Conservation (phyloP, 37 sponge, comb jelly and placozoan species). For the Oscarella lobularis region DNA sequence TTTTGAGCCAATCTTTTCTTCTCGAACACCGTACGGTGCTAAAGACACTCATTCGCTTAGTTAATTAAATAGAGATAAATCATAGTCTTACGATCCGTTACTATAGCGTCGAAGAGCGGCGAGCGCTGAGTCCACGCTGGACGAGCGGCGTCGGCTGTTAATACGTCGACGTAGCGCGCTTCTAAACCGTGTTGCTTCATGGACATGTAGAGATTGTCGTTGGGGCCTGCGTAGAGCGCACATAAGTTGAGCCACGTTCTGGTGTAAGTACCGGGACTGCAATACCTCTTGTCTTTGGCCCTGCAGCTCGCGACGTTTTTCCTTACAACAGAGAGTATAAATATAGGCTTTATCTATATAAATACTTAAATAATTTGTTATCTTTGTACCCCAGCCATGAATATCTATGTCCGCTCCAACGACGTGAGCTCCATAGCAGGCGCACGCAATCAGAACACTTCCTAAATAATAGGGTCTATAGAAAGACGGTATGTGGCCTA, state of each 20-base stretch:
- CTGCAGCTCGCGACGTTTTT: constrained; percentile 5
- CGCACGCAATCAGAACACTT: constrained; percentile 71
- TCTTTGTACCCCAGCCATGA: too few species aligned
- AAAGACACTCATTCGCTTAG: too few species aligned
- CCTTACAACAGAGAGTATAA: too few species aligned
- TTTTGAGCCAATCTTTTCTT: constrained; percentile 46
- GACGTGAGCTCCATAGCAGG: constrained; percentile 79
- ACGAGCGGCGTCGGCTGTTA: constrained; percentile 61
- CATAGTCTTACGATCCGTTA: constrained; percentile 73
- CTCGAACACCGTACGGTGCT: constrained; percentile 92
- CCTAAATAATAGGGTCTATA: too few species aligned
- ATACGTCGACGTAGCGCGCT: constrained; percentile 48
- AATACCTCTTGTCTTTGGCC: constrained; percentile 1
- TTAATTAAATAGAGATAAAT: constrained; percentile 3
- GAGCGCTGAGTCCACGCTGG: constrained; percentile 42
- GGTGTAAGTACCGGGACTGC: too few species aligned
- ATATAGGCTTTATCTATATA: too few species aligned
- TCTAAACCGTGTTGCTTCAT: constrained; percentile 63
- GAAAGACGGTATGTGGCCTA: too few species aligned
- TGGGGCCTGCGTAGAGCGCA: constrained; percentile 20
- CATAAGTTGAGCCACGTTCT: too few species aligned
- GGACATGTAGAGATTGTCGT: constrained; percentile 53
- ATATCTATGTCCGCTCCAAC: constrained; percentile 84
- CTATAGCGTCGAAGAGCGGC: constrained; percentile 77
- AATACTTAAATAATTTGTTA: too few species aligned